Evolutionary conservation across 2,797 vertebrate species (phyloP), one percentile per base, ranked within the genome.

Genomic region (Borostomias antarcticus): DNA sequence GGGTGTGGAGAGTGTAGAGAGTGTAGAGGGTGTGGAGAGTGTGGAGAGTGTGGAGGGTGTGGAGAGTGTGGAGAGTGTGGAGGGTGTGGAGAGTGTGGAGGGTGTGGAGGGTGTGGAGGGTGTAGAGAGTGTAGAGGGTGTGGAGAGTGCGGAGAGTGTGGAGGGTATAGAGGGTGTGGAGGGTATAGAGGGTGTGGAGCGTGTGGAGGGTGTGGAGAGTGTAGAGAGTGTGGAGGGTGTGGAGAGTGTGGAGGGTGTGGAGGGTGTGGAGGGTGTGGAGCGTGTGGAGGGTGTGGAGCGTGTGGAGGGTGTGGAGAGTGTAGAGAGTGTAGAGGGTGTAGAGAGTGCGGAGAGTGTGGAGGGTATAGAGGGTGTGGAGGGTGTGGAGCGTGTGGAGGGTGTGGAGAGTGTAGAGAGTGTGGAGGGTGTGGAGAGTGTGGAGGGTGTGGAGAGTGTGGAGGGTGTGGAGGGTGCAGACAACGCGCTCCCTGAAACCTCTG

Each of bases 121-220:
- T 66, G 64, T 69, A 53, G 30, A 11, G 32, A 9, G 26, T n/a
- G n/a, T 11, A 30, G 6, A 40, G 29, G 61, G 56, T 35, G 51
- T 65, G 29, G 23, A n/a, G n/a, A n/a, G n/a, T n/a, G n/a, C n/a
- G n/a, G n/a, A n/a, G n/a, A n/a, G n/a, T n/a, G n/a, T n/a, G n/a
- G n/a, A n/a, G n/a, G n/a, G n/a, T n/a, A n/a, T n/a, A n/a, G 54
- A 47, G 65, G 64, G 66, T 66, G 64, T 69, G 56, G 30, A 11
- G 32, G 9, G 26, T n/a, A n/a, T 11, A 30, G 6, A 40, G 29
- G 61, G 56, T 35, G 51, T 65, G 29, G 23, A n/a, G n/a, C n/a
- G n/a, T n/a, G n/a, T n/a, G 26, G 54, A 47, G 65, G 64, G 66
- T 66, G 64, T 69, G 56, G 30, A 11, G 32, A 9, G 26, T n/a